Base-by-base conservation (phyloP, 2,797 vertebrate species). In the Propithecus deckenii region DNA sequence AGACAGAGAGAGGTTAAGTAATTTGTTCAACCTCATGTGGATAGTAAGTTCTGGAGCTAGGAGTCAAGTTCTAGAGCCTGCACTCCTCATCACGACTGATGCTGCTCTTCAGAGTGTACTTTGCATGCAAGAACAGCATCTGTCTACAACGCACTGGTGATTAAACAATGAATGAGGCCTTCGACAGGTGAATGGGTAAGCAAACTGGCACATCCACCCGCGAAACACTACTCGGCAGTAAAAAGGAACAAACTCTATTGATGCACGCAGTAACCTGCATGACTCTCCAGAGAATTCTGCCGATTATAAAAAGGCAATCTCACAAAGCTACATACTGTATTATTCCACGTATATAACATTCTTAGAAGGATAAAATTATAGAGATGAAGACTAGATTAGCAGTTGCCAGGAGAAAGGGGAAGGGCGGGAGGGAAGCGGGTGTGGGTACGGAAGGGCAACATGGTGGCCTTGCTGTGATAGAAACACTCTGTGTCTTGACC, bases 141-240 rank as follows among this genome's bases (percentile, higher is more conserved):
- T 79, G 35, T 74, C 81, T 38, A 15, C 0, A 2, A 69, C 30
- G 30, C 11, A 2, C 80, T 69, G 20, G 52, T 4, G 61, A 59
- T 30, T n/a, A 52, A 74, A 69, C 28, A 25, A 12, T 4, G 28
- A 41, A 71, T 0, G 18, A 14, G 43, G 6, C 12, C 23, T 18
- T n/a, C 32, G 7, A 20, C 4, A n/a, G 74, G 28, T 52, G 20
- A 32, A 2, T 1, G 23, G 38, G 20, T n/a, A 10, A 11, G 25
- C 48, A 46, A 10, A 22, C 30, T 0, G n/a, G 12, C 35, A 22
- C 11, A 7, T 22, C 35, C 72, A 46, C 7, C 7, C 9, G 0
- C 1, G 18, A 4, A 81, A 15, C 13, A 15, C 2, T 2, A 5
- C 25, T 87, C 55, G 14, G 46, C 17, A 41, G 22, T 4, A 14